Conservation (phyloP, 2,797 vertebrate species). For the Artibeus lituratus region DNA sequence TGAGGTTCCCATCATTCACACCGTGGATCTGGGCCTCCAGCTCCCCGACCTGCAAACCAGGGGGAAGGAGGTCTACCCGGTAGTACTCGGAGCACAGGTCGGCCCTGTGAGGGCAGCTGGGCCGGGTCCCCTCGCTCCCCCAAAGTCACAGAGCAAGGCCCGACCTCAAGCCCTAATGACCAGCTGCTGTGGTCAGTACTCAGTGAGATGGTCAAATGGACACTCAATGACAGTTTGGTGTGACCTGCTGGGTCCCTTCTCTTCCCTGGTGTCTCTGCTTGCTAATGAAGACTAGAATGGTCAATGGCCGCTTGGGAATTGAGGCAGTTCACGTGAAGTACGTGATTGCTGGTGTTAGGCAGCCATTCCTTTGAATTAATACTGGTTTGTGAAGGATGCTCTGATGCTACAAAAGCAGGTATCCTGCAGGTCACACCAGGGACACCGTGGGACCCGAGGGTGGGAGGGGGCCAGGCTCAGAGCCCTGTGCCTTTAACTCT, state of each 20-base stretch:
- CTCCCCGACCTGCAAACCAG: background rate
- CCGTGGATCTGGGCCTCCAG: background rate
- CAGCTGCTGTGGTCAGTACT: fast-evolving
- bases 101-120: fast-evolving
- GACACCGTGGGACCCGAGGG: background rate
- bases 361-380: background rate
- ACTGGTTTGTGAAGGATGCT: background rate
- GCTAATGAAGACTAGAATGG: background rate
- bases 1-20: background rate
- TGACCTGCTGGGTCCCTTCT: fast-evolving
- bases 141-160: fast-evolving
- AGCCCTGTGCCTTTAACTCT: background rate
- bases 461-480: background rate
- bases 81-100: fast-evolving
- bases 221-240: background rate
- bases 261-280: background rate
- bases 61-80: background rate
- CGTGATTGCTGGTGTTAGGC: fast-evolving
- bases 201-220: background rate
- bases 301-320: background rate
- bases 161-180: fast-evolving
- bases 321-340: background rate
- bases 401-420: background rate
- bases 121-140: fast-evolving
- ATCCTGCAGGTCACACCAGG: fast-evolving